Base-by-base conservation (phyloP, 2,888 invertebrate species). In the Horisme vitalbata region DNA sequence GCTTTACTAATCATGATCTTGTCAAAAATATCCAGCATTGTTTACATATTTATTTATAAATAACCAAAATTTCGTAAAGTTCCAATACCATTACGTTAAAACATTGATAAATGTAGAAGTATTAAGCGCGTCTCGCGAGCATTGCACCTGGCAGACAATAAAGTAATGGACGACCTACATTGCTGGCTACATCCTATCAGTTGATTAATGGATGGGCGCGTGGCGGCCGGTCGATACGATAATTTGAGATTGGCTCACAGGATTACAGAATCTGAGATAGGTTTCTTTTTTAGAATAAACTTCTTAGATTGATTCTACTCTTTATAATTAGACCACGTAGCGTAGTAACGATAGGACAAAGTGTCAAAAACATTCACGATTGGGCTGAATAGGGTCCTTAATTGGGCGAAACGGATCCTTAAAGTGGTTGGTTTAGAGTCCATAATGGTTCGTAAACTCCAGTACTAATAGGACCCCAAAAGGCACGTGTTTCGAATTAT, bases 111-210 rank as follows among this genome's bases (percentile, higher is more conserved):
- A 75, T 70, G 59, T 70, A 56, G 43, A 57, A 51, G 50, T 18
- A 55, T 58, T 57, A 53, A 55, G 55, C 46, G 24, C 41, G 47
- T 47, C 47, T 43, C 37, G 37, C 49, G 53, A 48, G 48, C 56
- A 51, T 55, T 67, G 63, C 75, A 75, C 75, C 77, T 78, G 74
- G 68, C 67, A 68, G 69, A 76, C 73, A 79, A 78, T 78, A 77
- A 67, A 60, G 71, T 77, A 79, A 79, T 79, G 77, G 77, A 62
- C 66, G 67, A 57, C 60, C 67, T 75, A 71, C 76, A 75, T 71
- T 72, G 73, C 76, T 55, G 61, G 70, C 61, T 73, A 63, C 63
- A 64, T 63, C 58, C 71, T 64, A 67, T 70, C 64, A 47, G 55
- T 61, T 77, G 77, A 78, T 78, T 76, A 79, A 79, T 79, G 77